Base-by-base conservation (phyloP, 2,797 vertebrate genomes). In the Vespertilio murinus region DNA sequence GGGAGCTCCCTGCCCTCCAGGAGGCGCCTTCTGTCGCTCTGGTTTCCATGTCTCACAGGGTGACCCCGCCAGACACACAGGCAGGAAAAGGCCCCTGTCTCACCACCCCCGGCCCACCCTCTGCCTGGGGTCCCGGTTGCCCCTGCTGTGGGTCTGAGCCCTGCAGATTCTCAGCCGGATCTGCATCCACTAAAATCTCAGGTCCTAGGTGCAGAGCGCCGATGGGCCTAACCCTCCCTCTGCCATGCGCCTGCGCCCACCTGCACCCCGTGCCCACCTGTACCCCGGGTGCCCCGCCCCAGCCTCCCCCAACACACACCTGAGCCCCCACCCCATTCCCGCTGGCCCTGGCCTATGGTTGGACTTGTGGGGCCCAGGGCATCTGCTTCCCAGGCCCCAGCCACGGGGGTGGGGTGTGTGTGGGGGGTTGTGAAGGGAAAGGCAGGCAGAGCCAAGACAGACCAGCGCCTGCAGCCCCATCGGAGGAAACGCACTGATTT, bases 401-500 rank as follows among this genome's bases (percentile, higher is more conserved):
- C 38, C 6, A 2, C 38, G n/a, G 38, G 4, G 33, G 54, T 14
- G 38, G 25, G 38, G 10, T 38, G 30, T 59, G 52, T 9, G 49
- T 35, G 17, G 54, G 52, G 33, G 14, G 13, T n/a, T n/a, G 11
- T 42, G 45, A 56, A 14, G 47, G 33, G 52, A 16, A 35, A 9
- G 79, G 5, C 42, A 6, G n/a, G 67, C 42, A 6, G n/a, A 61
- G 52, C 81, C 73, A 2, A 12, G 84, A 52, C 0, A 2, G 47
- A 65, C 23, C 74, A 12, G 38, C 0, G 13, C 70, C 84, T 14
- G 23, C 65, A 83, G 78, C 56, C 3, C 0, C 8, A 2, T 78
- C 92, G 45, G 59, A 90, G 45, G 59, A 90, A 61, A 88, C 8
- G 38, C 78, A 80, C 33, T 75, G 92, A 86, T 86, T 94, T 95